phyloP scores from a whole-genome alignment of 2,113 vertebrate species.

The Emydocephalus ijimae region DNA sequence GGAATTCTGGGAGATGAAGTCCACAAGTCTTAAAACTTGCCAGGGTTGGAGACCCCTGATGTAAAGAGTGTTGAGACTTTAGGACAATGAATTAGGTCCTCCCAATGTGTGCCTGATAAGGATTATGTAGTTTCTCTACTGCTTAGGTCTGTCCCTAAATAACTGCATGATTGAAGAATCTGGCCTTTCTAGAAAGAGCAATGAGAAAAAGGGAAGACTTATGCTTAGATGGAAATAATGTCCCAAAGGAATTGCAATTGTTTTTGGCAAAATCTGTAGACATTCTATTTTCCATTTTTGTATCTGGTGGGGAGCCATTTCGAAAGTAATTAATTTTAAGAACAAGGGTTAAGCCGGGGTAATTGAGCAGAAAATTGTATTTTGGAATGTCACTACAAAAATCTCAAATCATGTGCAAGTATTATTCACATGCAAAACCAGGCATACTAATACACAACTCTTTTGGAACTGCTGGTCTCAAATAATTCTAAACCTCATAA shows the following conservation, averaged over 20 bases:
- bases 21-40: neutral
- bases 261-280: neutral
- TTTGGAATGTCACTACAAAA: neutral
- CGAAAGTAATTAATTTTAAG: neutral
- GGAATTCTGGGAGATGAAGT: neutral
- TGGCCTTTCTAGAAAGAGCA: neutral
- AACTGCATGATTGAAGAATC: neutral
- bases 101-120: neutral
- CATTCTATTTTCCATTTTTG: neutral
- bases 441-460: neutral
- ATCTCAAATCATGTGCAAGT: neutral
- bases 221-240: neutral
- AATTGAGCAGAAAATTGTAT: neutral
- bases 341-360: neutral
- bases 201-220: neutral
- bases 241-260: neutral
- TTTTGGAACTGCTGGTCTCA: neutral
- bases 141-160: neutral
- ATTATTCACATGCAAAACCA: neutral
- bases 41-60: too few relatives aligned
- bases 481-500: neutral
- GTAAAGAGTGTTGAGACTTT: neutral
- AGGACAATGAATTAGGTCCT: neutral
- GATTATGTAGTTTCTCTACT: neutral
- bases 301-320: neutral